Evolutionary conservation across 1,140 invertebrate species (phyloP).

Genomic region (Trichonephila inaurata): DNA sequence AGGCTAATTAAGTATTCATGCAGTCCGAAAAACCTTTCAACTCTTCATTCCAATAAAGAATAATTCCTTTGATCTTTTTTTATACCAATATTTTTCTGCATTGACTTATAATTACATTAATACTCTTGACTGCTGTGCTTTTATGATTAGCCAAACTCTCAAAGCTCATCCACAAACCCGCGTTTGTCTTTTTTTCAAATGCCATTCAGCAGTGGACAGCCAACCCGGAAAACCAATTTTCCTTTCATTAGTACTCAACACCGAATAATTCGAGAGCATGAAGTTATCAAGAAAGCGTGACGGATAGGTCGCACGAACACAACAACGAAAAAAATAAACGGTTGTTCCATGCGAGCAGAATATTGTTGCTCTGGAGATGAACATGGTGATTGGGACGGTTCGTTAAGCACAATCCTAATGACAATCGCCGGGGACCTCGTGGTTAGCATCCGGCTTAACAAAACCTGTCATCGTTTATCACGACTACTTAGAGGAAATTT

Average conservation of each 20-base stretch:
- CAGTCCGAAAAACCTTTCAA: not conserved
- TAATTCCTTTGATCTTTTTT: not conserved
- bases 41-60: not conserved
- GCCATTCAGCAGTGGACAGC: not conserved
- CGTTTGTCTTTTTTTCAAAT: not conserved
- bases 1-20: not conserved
- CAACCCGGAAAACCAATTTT: slow-evolving; percentile 35
- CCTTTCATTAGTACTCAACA: slow-evolving; percentile 45
- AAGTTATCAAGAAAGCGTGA: slow-evolving; percentile 38
- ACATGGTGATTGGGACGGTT: slow-evolving; percentile 43
- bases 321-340: not conserved
- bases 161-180: not conserved
- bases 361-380: slow-evolving; percentile 12
- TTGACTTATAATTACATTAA: not conserved
- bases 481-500: slow-evolving; percentile 26
- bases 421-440: slow-evolving; percentile 15
- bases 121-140: not conserved
- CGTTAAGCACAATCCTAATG: slow-evolving; percentile 44
- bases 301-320: not conserved
- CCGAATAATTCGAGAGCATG: not conserved
- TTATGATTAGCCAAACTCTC: not conserved
- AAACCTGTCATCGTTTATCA: slow-evolving; percentile 36
- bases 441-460: slow-evolving; percentile 11
- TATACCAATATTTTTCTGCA: not conserved
- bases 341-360: not conserved